phyloP scores from a whole-genome alignment of 2,797 vertebrate species.

The Columba guinea region DNA sequence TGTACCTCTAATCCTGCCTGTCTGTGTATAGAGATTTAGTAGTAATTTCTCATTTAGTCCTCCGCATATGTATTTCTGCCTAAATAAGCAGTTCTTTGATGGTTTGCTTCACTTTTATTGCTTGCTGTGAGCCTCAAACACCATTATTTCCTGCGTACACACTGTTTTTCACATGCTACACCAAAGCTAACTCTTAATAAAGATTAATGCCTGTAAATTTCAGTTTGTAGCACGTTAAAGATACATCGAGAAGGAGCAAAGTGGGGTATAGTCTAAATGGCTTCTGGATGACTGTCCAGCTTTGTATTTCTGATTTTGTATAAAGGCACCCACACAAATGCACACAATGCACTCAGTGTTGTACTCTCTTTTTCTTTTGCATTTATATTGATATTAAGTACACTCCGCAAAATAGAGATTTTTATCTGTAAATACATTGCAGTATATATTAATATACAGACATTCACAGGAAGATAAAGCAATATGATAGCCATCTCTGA shows the following conservation, averaged over 20 bases:
- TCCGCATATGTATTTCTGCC: not conserved
- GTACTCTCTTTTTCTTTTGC: not conserved
- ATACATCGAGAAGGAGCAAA: not conserved
- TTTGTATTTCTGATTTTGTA: not conserved
- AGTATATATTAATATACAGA: not conserved
- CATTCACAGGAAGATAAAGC: not conserved
- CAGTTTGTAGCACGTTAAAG: not conserved
- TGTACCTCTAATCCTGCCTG: not conserved
- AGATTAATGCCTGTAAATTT: not conserved
- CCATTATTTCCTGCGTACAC: not conserved
- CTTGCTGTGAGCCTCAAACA: not conserved
- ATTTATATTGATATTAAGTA: not conserved
- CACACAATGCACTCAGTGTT: rapidly evolving
- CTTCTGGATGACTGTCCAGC: not conserved
- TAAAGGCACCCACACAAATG: not conserved
- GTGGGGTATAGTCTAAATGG: not conserved
- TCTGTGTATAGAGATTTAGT: not conserved
- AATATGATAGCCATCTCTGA: not conserved
- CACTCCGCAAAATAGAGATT: not conserved
- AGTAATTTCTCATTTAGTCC: not conserved
- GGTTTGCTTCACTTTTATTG: not conserved
- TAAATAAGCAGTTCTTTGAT: not conserved
- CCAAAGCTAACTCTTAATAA: not conserved
- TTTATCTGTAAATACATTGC: not conserved
- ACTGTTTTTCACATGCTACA: not conserved